Conservation (phyloP, 2,797 vertebrate genomes). For the Enteromius fasciolatus region DNA sequence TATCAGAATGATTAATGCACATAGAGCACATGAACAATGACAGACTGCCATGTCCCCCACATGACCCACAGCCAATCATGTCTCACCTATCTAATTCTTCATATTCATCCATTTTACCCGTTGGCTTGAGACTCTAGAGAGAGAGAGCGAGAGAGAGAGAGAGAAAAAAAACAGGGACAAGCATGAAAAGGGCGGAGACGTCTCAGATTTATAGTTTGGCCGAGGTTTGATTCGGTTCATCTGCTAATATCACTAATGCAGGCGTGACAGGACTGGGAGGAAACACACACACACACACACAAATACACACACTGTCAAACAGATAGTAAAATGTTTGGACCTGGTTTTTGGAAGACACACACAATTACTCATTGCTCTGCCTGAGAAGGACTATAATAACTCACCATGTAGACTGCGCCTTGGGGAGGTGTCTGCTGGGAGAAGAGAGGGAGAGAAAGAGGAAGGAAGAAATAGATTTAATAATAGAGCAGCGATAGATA, state of each 20-base stretch:
- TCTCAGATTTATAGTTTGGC: conserved; percentile 68
- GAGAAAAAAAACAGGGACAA: conserved; percentile 32
- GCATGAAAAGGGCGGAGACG: conserved; percentile 11
- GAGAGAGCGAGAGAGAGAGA: conserved; percentile 29
- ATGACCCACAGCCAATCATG: conserved; percentile 64
- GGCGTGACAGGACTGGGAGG: conserved; percentile 60
- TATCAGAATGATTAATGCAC: conserved; percentile 34
- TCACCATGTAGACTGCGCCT: conserved; percentile 82
- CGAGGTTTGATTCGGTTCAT: conserved; percentile 70
- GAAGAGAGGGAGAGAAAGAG: conserved; percentile 7
- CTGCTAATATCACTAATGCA: conserved; percentile 76
- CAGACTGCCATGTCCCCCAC: conserved; percentile 47
- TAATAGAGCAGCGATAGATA: conserved; percentile 36
- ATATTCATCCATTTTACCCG: conserved; percentile 77
- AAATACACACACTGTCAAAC: conserved; percentile 41
- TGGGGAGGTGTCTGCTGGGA: conserved; percentile 72
- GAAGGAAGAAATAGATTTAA: conserved; percentile 59
- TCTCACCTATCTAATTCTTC: conserved; percentile 80
- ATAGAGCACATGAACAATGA: conserved; percentile 35
- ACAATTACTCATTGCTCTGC: conserved; percentile 13
- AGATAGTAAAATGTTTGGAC: conserved; percentile 40
- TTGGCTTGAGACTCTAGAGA: conserved; percentile 80
- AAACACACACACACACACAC: conserved; percentile 1
- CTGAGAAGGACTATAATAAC: conserved; percentile 63
- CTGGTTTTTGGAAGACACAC: conserved; percentile 30